Base-by-base conservation (phyloP, 2,888 invertebrate species). In the Xestia c-nigrum region DNA sequence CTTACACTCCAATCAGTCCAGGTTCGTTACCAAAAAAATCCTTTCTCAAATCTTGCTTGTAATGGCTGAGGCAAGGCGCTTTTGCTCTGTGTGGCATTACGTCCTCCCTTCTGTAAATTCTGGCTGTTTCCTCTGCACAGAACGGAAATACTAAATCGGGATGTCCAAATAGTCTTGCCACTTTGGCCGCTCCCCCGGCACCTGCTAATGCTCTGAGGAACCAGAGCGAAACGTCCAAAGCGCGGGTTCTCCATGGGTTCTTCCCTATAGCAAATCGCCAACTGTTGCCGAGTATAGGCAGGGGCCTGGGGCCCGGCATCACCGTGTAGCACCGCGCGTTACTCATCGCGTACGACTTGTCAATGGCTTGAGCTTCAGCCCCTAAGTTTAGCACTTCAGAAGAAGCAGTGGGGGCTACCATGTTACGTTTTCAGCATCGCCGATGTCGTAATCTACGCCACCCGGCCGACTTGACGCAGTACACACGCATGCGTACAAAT, bases 1-100 rank as follows among this genome's bases (percentile, higher is more conserved):
- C 97, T 97, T 97, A 98, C 98, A 98, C 97, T 92, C 98, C 98
- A 90, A 98, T 98, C 81, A 98, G 96, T 63, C 98, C 98, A 19
- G 98, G 97, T 88, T 97, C 97, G 72, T 98, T 97, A 12, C 97
- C 97, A 90, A 98, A 98, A 91, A 98, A 98, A 73, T 98, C 97
- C 88, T 97, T 97, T 69, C 98, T 96, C 83, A 98, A 92, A 78
- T 97, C 97, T 88, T 97, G 97, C 89, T 98, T 98, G 92, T 98
- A 98, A 92, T 98, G 98, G 87, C 97, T 97, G 71, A 98, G 94
- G 47, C 98, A 98, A 16, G 98, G 98, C 95, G 98, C 98, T 59
- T 98, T 98, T 4, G 98, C 98, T 88, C 98, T 96, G 88, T 98
- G 97, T 0, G 98, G 98, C 97, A 98, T 97, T 0, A 95, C 89